A percentile compares a stretch with the other conserved stretches of the same genome.
These are phyloP conservation scores for Conus canariensis DNA, from an alignment of 2,888 invertebrate genomes.

Conservation along the genomic window DNA sequence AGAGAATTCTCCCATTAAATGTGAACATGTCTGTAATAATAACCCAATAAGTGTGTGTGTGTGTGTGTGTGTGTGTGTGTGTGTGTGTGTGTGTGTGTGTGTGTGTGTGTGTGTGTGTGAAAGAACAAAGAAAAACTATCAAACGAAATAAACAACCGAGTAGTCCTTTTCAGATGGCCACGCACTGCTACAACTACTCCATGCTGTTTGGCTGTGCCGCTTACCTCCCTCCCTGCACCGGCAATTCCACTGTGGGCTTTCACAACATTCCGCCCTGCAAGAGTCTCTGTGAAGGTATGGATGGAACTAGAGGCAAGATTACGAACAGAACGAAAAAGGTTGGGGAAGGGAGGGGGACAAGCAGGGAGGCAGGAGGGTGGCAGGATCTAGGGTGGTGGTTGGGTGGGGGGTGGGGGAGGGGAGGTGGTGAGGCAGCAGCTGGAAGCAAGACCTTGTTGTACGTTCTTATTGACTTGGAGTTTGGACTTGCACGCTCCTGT, in stretches of 20 bases:
- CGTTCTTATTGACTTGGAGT: no score
- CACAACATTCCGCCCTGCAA: conserved; percentile 68
- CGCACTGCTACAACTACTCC: conserved; percentile 65
- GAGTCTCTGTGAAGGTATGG: conserved; percentile 68
- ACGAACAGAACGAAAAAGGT: no score
- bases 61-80: no score
- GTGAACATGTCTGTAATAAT: no score
- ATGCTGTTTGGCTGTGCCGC: conserved; percentile 64
- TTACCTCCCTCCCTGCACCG: conserved; percentile 65
- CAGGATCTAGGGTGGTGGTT: not conserved
- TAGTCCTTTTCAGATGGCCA: conserved; percentile 45
- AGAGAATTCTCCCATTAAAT: no score
- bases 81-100: no score
- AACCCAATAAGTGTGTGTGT: no score
- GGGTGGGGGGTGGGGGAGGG: not conserved
- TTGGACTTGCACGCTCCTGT: no score
- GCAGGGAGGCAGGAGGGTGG: not conserved
- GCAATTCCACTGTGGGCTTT: conserved; percentile 43
- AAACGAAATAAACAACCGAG: no score
- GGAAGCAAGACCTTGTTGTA: no score
- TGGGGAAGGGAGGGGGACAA: not conserved
- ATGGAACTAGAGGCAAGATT: not conserved
- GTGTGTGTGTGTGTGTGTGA: no score
- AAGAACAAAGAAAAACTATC: no score
- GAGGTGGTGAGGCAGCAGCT: not conserved